Base-by-base conservation (phyloP, 1,140 invertebrate genomes). In the Euwallacea fornicatus region DNA sequence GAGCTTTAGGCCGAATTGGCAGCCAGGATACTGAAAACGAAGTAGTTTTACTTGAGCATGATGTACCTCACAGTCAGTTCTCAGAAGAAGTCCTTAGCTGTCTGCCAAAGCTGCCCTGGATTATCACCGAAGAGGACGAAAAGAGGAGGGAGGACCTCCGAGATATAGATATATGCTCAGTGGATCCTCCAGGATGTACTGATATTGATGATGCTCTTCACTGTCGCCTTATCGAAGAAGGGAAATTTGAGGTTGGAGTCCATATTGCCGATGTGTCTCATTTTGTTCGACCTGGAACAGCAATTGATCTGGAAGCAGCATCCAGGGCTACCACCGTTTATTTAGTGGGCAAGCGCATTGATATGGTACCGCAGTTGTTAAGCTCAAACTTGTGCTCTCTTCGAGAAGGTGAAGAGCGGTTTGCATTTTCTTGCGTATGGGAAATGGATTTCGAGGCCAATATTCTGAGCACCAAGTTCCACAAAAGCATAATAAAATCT, bases 131-230 rank as follows among this genome's bases (percentile, higher is more conserved):
- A 42, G 88, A 92, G 91, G 95, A 98, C 80, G 84, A 92, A 66
- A 86, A 86, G 4, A 88, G 89, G 77, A 86, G 97, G 41, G 86
- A 86, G 16, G 96, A 99, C 83, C 83, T 98, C 0, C 87, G 97
- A 58, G 85, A 94, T 67, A 78, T 98, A 7, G 87, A 90, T 77
- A 89, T 99, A 43, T 99, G 97, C 79, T 98, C 96, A 2, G 97
- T 99, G 0, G 98, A 99, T 87, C 98, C 98, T 33, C 96, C 96
- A 1, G 97, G 97, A 0, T 99, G 98, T 83, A 99, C 98, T 2
- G 98, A 99, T 82, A 99, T 99, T 75, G 98, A 99, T 82, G 98
- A 99, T 84, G 98, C 98, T 0, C 83, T 99, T 0, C 98, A 99
- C 82, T 98, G 95, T 77, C 84, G 88, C 50, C 78, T 85, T 42